These are phyloP conservation scores for Andrena minutula DNA, from an alignment of 2,888 invertebrate species.

Conservation along the genomic window DNA sequence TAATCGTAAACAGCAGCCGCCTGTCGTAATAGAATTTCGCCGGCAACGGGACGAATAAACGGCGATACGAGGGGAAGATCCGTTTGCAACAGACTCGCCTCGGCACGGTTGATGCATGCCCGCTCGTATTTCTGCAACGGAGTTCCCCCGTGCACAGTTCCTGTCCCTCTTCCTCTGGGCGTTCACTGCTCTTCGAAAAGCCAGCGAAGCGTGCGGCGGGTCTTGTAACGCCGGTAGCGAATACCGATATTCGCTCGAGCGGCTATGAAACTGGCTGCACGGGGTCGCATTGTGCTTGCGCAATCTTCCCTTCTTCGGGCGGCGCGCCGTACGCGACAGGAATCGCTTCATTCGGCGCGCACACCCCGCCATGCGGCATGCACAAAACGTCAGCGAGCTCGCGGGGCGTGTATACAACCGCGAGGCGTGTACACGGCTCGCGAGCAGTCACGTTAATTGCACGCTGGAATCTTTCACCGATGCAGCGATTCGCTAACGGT, in stretches of 20 bases:
- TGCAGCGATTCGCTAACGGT: slow-evolving; percentile 33
- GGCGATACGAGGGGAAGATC: slow-evolving; percentile 20
- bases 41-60: slow-evolving; percentile 28
- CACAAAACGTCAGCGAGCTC: slow-evolving; percentile 14
- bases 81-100: slow-evolving; percentile 31
- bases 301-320: slow-evolving; percentile 42
- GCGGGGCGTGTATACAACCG: not conserved
- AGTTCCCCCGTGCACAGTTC: slow-evolving; percentile 46
- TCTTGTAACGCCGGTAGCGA: slow-evolving; percentile 59
- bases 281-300: slow-evolving; percentile 47
- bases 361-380: slow-evolving; percentile 13
- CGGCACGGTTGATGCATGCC: slow-evolving; percentile 36
- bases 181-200: slow-evolving; percentile 49
- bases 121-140: slow-evolving; percentile 48
- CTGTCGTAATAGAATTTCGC: slow-evolving; percentile 13
- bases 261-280: slow-evolving; percentile 56
- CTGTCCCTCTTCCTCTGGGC: slow-evolving; percentile 22
- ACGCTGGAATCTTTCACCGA: slow-evolving; percentile 33
- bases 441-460: slow-evolving; percentile 38
- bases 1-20: slow-evolving; percentile 15
- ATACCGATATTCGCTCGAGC: slow-evolving; percentile 60
- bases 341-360: slow-evolving; percentile 40
- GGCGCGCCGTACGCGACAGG: slow-evolving; percentile 25
- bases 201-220: slow-evolving; percentile 59
- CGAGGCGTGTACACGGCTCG: slow-evolving; percentile 16